Evolutionary conservation across 1,140 invertebrate genomes (phyloP).

Genomic region (Monomorium pharaonis): DNA sequence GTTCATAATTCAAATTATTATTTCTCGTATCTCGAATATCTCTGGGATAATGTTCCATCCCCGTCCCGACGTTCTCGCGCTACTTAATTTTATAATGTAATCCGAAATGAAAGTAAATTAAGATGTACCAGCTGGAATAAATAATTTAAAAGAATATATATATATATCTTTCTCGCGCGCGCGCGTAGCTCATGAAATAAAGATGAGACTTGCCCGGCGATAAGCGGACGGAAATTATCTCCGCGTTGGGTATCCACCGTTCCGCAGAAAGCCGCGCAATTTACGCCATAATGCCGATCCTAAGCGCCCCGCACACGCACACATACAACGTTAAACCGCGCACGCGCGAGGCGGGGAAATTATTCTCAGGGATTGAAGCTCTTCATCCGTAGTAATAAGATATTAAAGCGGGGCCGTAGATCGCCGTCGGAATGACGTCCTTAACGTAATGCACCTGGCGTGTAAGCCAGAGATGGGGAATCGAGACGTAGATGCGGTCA

Average conservation of each 20-base stretch:
- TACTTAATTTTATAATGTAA: slow-evolving; percentile 6
- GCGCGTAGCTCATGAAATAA: slow-evolving; percentile 31
- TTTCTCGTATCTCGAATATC: background rate
- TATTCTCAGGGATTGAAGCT: slow-evolving; percentile 54
- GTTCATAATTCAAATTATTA: background rate
- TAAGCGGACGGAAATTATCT: slow-evolving; percentile 42
- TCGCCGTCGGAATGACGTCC: slow-evolving; percentile 63
- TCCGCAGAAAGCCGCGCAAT: slow-evolving; percentile 36
- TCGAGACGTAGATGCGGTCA: slow-evolving; percentile 57
- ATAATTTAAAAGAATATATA: slow-evolving; percentile 28
- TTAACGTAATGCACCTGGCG: slow-evolving; percentile 63
- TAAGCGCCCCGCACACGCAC: background rate
- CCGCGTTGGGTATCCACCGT: slow-evolving; percentile 16
- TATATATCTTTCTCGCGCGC: background rate
- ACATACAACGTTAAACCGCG: background rate
- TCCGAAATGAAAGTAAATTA: slow-evolving; percentile 15
- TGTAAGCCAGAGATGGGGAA: slow-evolving; percentile 46
- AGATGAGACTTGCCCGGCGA: slow-evolving; percentile 10
- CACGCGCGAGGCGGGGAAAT: slow-evolving; percentile 7
- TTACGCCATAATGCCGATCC: slow-evolving; percentile 44
- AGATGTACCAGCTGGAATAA: background rate
- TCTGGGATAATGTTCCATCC: background rate
- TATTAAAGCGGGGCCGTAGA: slow-evolving; percentile 68
- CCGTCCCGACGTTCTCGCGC: background rate
- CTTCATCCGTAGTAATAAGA: slow-evolving; percentile 65